Evolutionary conservation across 2,797 vertebrate species (phyloP).

Genomic region (Tarsius wallacei): DNA sequence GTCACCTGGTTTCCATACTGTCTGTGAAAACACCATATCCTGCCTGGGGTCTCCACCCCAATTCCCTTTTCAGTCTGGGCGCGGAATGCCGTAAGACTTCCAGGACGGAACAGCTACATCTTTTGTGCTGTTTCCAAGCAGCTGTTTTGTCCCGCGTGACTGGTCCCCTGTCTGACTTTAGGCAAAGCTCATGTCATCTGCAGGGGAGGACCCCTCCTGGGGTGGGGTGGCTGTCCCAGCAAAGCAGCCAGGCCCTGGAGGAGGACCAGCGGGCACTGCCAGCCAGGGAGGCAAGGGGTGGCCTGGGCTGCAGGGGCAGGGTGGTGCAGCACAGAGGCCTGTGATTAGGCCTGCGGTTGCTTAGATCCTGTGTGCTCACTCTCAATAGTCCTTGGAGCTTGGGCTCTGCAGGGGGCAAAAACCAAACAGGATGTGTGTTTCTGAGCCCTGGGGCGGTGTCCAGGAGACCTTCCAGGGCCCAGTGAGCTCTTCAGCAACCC

Average conservation of each 20-base stretch:
- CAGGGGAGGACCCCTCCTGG: not conserved
- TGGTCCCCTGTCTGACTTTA: not conserved
- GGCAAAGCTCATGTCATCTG: not conserved
- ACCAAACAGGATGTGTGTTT: not conserved
- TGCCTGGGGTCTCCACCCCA: not conserved
- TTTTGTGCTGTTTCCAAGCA: slow-evolving; percentile 18
- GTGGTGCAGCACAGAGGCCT: too few species aligned
- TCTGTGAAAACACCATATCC: not conserved
- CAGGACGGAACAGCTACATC: not conserved
- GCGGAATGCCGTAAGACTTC: not conserved
- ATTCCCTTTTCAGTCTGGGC: not conserved
- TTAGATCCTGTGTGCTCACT: fast-evolving
- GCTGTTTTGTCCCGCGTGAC: not conserved
- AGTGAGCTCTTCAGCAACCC: not conserved
- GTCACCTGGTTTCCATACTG: not conserved
- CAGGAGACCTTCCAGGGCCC: not conserved
- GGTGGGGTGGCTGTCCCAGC: not conserved
- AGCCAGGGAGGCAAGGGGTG: not conserved
- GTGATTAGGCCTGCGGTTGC: not conserved
- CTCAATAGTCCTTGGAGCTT: not conserved
- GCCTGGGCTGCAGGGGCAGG: not conserved
- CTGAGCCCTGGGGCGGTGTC: fast-evolving
- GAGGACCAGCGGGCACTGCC: not conserved
- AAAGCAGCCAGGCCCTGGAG: not conserved
- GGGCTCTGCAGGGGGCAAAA: not conserved